Percentiles rank a stretch among this genome's conserved stretches.
These are phyloP conservation scores for Drosophila rhopaloa DNA, from an alignment of 1,140 invertebrate species.

Conservation along the genomic window DNA sequence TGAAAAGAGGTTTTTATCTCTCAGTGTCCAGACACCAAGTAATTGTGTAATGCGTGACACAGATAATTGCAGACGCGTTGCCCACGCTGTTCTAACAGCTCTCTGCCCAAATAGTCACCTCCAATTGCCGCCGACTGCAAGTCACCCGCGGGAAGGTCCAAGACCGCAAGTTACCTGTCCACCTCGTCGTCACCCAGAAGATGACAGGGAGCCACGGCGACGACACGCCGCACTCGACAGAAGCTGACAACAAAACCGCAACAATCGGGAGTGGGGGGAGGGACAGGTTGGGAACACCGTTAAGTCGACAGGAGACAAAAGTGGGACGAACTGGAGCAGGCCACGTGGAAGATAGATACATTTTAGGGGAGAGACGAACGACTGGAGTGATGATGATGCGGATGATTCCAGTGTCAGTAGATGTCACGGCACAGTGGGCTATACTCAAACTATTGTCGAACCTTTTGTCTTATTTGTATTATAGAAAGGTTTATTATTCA, in stretches of 20 bases:
- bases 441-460: neutral
- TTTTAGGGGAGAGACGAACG: neutral
- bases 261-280: neutral
- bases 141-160: conserved; percentile 25
- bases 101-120: neutral
- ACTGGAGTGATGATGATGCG: conserved; percentile 23
- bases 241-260: conserved; percentile 39
- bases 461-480: neutral
- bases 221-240: conserved; percentile 40
- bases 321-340: conserved; percentile 33
- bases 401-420: conserved; percentile 19
- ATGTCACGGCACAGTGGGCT: conserved; percentile 10
- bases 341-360: conserved; percentile 16
- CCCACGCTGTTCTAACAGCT: conserved; percentile 46
- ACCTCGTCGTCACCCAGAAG: conserved; percentile 36
- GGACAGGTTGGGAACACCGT: conserved; percentile 15
- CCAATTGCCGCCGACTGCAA: conserved; percentile 33
- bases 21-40: conserved; percentile 17
- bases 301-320: conserved; percentile 54
- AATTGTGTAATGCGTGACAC: conserved; percentile 61
- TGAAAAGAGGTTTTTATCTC: neutral
- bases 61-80: conserved; percentile 37
- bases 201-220: conserved; percentile 35
- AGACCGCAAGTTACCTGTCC: conserved; percentile 54
- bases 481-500: too few relatives aligned